phyloP scores from a whole-genome alignment of 53 echinoderm and acorn worm species.

The Temnopleurus reevesii region DNA sequence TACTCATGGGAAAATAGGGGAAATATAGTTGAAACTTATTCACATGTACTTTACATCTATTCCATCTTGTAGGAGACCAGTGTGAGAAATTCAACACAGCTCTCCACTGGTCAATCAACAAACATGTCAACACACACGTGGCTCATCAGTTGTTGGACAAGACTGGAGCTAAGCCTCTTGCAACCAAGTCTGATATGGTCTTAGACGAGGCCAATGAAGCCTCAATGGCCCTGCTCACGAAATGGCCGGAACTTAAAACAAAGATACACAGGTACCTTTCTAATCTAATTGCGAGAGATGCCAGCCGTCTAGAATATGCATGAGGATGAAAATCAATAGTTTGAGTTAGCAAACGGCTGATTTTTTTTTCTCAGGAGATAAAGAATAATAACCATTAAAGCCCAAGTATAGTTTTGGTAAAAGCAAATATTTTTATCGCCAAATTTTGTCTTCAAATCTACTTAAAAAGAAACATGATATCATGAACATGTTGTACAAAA shows the following conservation, averaged over 20 bases:
- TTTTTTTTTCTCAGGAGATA: no score
- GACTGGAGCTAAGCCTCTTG: slow-evolving; percentile 51
- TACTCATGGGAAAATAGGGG: neutral
- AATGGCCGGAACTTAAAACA: slow-evolving; percentile 88
- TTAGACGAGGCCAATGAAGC: slow-evolving; percentile 75
- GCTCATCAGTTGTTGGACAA: slow-evolving; percentile 65
- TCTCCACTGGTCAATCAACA: slow-evolving; percentile 51
- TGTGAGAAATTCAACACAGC: neutral
- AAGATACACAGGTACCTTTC: slow-evolving; percentile 67
- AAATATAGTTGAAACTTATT: no score
- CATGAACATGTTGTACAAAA: no score
- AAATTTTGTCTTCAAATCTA: no score
- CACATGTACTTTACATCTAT: neutral
- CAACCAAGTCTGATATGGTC: slow-evolving; percentile 76
- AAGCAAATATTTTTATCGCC: no score
- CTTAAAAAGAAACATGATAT: no score
- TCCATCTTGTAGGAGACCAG: neutral
- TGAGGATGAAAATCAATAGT: neutral
- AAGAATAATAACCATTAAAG: no score
- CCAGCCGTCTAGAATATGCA: neutral
- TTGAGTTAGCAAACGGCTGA: no score
- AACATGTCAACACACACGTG: slow-evolving; percentile 72
- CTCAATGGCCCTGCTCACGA: slow-evolving; percentile 69
- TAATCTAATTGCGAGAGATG: neutral
- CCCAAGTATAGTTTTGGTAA: no score